These are phyloP conservation scores for Zosterops borbonicus DNA, from an alignment of 2,113 vertebrate species.

Conservation along the genomic window DNA sequence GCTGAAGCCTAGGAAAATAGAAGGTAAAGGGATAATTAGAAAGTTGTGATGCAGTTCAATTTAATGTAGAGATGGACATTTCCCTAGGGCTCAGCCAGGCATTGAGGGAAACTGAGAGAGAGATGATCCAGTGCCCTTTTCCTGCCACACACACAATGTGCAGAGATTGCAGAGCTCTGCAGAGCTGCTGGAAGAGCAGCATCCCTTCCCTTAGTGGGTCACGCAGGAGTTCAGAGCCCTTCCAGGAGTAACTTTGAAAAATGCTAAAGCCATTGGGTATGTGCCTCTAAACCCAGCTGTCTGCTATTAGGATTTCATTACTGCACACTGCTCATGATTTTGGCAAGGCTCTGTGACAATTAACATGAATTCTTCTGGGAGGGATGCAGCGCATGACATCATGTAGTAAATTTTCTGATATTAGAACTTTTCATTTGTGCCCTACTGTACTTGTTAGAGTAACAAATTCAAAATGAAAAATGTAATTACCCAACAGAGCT, in stretches of 20 bases:
- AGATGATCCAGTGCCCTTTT: background rate
- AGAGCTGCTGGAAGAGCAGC: background rate
- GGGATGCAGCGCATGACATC: slow-evolving; percentile 64
- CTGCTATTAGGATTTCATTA: slow-evolving; percentile 67
- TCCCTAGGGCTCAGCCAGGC: background rate
- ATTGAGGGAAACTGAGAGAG: background rate
- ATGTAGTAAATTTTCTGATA: slow-evolving; percentile 61
- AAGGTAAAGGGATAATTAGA: background rate
- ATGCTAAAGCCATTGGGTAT: background rate
- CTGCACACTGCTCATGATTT: slow-evolving; percentile 37
- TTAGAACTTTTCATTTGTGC: slow-evolving; percentile 65
- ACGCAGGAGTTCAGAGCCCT: background rate
- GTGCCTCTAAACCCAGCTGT: slow-evolving; percentile 33
- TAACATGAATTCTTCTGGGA: slow-evolving; percentile 61
- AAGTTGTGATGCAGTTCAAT: background rate
- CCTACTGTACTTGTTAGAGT: slow-evolving; percentile 58
- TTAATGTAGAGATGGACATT: background rate
- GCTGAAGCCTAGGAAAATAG: background rate
- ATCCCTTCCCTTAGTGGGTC: background rate
- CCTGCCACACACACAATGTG: accelerated
- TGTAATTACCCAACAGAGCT: slow-evolving; percentile 64
- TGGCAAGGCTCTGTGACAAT: slow-evolving; percentile 65
- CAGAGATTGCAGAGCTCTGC: background rate
- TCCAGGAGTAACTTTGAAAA: background rate
- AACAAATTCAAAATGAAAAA: slow-evolving; percentile 64